Evolutionary conservation across 2,888 invertebrate species (phyloP).

Genomic region (Phytoseiulus persimilis): DNA sequence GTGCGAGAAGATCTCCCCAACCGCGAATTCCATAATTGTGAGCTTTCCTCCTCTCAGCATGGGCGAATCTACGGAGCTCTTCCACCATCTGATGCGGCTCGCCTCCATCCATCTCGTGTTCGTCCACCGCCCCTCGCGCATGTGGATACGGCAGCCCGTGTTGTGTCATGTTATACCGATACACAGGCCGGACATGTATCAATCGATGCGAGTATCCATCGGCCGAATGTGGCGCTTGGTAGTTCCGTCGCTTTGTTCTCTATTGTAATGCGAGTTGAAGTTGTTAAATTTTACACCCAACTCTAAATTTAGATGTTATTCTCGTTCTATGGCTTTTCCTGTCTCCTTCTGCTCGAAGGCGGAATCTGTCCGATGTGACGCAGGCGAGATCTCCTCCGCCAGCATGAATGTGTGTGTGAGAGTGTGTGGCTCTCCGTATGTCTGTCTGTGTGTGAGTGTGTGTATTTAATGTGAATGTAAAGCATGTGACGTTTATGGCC

Average conservation of each 20-base stretch:
- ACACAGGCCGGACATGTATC: not conserved
- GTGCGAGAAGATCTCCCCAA: no score
- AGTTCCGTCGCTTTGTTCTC: not conserved
- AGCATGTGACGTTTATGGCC: slow-evolving; percentile 5
- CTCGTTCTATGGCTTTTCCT: not conserved
- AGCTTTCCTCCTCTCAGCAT: no score
- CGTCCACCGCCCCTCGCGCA: no score
- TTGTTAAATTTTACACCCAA: slow-evolving; percentile 5
- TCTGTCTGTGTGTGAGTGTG: not conserved
- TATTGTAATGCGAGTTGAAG: not conserved
- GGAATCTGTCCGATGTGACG: not conserved
- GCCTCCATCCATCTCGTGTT: no score
- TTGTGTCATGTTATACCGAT: not conserved
- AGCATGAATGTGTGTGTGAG: not conserved
- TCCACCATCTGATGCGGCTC: no score
- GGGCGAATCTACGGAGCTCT: no score
- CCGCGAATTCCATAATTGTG: no score
- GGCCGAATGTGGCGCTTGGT: not conserved
- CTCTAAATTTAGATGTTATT: not conserved
- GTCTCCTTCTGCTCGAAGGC: not conserved
- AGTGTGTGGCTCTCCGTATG: no score
- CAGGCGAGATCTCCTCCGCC: not conserved
- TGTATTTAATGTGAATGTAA: not conserved
- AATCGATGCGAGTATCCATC: not conserved
- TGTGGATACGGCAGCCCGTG: no score